Base-by-base conservation (phyloP, 2,888 invertebrate genomes). In the Acrocera orbiculus region DNA sequence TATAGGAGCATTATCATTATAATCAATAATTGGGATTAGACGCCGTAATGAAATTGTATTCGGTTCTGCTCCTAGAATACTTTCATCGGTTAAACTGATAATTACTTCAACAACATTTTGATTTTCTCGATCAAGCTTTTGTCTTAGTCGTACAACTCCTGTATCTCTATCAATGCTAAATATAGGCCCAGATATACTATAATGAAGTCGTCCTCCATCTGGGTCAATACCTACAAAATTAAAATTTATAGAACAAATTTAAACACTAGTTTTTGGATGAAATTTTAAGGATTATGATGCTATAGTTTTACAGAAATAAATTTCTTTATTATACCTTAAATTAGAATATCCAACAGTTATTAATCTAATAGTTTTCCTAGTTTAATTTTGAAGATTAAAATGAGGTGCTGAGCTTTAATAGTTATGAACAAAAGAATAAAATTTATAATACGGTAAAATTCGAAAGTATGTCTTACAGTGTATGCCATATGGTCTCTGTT, bases 181-280 rank as follows among this genome's bases (percentile, higher is more conserved):
- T 49, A 76, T 73, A 52, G 81, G 81, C 1, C 83, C 83, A 26
- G 78, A 79, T 59, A 83, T 81, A 28, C 80, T 80, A 52, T 80
- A 83, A 40, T 72, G 69, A 4, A 83, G 63, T 16, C 62, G 67
- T 2, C 76, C 71, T 31, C 74, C 75, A 50, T 83, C 82, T 2
- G 81, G 82, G 50, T 83, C 83, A 25, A 67, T 58, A 26, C 76
- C 75, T 73, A 31, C 24, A 36, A 28, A 36, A 35, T 16, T 23
- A 33, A 32, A 7, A 29, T 16, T 32, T 26, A 34, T 17, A n/a
- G n/a, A 7, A 16, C 8, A 9, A 19, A 19, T 6, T 8, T 19
- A 19, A 19, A n/a, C n/a, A n/a, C n/a, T n/a, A n/a, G n/a, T n/a
- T n/a, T n/a, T n/a, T n/a, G n/a, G n/a, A n/a, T n/a, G n/a, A n/a